Base-by-base conservation (phyloP, 1,140 invertebrate species). In the Drosophila ananassae region DNA sequence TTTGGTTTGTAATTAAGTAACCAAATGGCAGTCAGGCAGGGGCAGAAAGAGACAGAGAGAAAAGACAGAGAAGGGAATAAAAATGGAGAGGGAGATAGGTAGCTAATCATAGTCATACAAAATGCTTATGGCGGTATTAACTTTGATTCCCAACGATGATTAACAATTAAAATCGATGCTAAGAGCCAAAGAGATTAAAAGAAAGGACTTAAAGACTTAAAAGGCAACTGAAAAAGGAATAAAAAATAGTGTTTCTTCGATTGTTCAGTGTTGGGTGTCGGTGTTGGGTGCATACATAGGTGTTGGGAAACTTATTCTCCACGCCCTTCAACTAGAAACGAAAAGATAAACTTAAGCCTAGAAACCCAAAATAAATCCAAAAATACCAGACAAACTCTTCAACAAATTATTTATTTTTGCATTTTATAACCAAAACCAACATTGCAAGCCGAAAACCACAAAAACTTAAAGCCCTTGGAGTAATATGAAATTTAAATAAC, bases 1-100 rank as follows among this genome's bases (percentile, higher is more conserved):
- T 73, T 80, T 77, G 61, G 50, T 55, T 51, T 55, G 72, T 73
- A 84, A 84, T 80, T 77, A 85, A 85, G 81, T 73, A 63, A 62
- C 52, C 61, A 63, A 48, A 55, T 37, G 39, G 34, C 28, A 66
- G 32, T 55, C 54, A 61, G 41, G 52, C 44, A 34, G 17, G 24
- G n/a, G 37, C 4, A 10, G 21, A 39, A 7, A 9, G 30, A 51
- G 34, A 54, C 3, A 17, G 5, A 44, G 13, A 41, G 25, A 10
- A 5, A 7, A 39, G 41, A 10, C 8, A 6, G 47, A 3, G 1
- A 10, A 6, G 10, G 9, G 5, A n/a, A 39, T n/a, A 3, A 3
- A 13, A 9, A 4, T 3, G 46, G 6, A 30, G 21, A 13, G 9
- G 4, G 21, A 30, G 17, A 12, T 12, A 3, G 4, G 9, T 17